Conservation (phyloP, 1,140 invertebrate species). For the Penaeus vannamei region DNA sequence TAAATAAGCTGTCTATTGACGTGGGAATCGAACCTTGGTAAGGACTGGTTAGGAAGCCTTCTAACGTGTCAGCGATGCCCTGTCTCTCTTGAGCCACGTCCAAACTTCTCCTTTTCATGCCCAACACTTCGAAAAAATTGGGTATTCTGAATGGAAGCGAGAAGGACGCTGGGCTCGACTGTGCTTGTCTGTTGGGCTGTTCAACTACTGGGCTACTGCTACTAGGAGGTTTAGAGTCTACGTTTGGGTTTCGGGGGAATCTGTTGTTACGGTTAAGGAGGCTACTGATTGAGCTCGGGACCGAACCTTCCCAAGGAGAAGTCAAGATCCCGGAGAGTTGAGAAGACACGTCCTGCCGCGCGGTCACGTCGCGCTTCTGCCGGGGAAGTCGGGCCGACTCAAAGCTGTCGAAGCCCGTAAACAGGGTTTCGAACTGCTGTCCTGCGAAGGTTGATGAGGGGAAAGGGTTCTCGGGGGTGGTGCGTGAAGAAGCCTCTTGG, state of each 20-base stretch:
- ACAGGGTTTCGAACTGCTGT: slow-evolving; percentile 42
- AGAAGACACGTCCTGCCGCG: slow-evolving; percentile 5
- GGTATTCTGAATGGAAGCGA: slow-evolving; percentile 48
- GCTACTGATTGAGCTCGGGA: slow-evolving; percentile 23
- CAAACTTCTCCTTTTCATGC: slow-evolving; percentile 35
- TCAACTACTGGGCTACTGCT: neutral
- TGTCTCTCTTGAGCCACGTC: slow-evolving; percentile 6
- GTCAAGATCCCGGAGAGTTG: neutral
- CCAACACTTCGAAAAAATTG: slow-evolving; percentile 42
- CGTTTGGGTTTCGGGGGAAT: neutral
- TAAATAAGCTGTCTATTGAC: slow-evolving; percentile 41
- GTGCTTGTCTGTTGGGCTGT: slow-evolving; percentile 9
- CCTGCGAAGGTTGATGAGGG: slow-evolving; percentile 49
- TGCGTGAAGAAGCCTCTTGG: neutral
- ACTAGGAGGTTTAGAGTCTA: neutral
- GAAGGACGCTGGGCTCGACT: slow-evolving; percentile 24
- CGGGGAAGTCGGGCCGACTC: slow-evolving; percentile 40
- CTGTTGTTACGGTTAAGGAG: slow-evolving; percentile 34
- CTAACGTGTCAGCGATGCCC: slow-evolving; percentile 42
- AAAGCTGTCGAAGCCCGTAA: slow-evolving; percentile 44
- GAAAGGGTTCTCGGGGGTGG: slow-evolving; percentile 8
- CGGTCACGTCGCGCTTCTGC: slow-evolving; percentile 43
- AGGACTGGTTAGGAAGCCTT: slow-evolving; percentile 27
- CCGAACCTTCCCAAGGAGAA: slow-evolving; percentile 42
- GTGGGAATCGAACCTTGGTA: slow-evolving; percentile 30